Conservation (phyloP, 2,888 invertebrate genomes). For the Tipula lateralis region DNA sequence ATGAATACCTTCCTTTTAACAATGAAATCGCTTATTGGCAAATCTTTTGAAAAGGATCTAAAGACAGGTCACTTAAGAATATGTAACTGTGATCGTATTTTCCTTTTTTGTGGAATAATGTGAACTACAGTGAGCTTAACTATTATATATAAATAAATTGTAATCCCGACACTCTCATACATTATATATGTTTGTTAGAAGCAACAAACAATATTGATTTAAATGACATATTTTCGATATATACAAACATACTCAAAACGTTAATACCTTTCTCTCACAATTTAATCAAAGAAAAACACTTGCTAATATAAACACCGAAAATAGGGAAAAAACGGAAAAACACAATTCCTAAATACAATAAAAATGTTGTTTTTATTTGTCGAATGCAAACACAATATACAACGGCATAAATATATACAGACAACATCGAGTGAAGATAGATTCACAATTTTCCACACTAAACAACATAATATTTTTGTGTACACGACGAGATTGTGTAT, state of each 20-base stretch:
- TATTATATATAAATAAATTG: too few species aligned
- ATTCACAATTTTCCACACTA: neutral
- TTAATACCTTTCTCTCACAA: neutral
- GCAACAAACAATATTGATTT: neutral
- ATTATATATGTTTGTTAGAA: neutral
- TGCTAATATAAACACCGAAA: neutral
- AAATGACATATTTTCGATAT: neutral
- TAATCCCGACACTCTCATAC: too few species aligned
- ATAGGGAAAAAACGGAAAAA: neutral
- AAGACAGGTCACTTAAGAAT: too few species aligned
- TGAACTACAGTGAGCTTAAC: too few species aligned
- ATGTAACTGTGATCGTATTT: too few species aligned
- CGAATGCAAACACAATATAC: neutral
- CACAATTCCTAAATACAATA: constrained; percentile 19
- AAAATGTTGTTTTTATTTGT: constrained; percentile 19
- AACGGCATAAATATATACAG: too few species aligned
- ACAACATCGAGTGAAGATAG: neutral
- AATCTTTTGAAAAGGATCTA: too few species aligned
- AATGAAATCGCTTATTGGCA: too few species aligned
- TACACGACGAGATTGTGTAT: neutral
- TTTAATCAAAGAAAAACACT: constrained; percentile 19
- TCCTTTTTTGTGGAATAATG: too few species aligned
- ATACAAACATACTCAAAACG: neutral
- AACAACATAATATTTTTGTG: neutral
- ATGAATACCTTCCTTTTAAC: too few species aligned